Evolutionary conservation across 2,113 vertebrate genomes (phyloP), one percentile per base, ranked within the genome.

Genomic region (Ginglymostoma cirratum): DNA sequence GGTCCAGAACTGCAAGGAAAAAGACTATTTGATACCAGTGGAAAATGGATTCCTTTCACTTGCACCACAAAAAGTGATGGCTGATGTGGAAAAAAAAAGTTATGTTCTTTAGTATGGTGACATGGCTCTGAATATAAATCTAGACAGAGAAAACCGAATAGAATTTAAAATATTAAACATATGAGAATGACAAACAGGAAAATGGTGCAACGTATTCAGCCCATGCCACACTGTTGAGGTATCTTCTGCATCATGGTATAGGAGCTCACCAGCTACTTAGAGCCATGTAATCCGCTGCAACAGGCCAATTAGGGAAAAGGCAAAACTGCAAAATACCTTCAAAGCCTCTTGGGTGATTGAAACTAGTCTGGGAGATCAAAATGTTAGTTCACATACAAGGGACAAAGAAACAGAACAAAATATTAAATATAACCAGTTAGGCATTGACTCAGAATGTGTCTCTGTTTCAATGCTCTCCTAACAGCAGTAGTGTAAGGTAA

Each of bases 151-250:
- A 65, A 34, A 92, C 55, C n/a, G 89, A 92, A 92, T 30, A 65
- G 30, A 92, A 65, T 92, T 65, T 92, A 65, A 92, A 92, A 65
- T 92, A 92, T 65, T 65, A 92, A 92, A 65, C 55, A 92, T 92
- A 89, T 30, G 52, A 61, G 61, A 89, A 38, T 80, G 76, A 80
- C 76, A 14, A 3, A 65, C 19, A n/a, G 30, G 27, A 65, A n/a
- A 92, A 92, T 45, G 55, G n/a, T n/a, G 34, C 76, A 80, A 52
- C 19, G 89, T 4, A 65, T n/a, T 65, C 61, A 65, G 30, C 55
- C 55, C 6, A 55, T 92, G 14, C 52, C 34, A 80, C 34, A 92
- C n/a, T 6, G 89, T 65, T n/a, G 19, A n/a, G 34, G n/a, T 92
- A 55, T 17, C 89, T 65, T 92, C 30, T 92, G 55, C 30, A 92